Evolutionary conservation across 2,113 vertebrate species (phyloP).

Genomic region (Pontoporia blainvillei): DNA sequence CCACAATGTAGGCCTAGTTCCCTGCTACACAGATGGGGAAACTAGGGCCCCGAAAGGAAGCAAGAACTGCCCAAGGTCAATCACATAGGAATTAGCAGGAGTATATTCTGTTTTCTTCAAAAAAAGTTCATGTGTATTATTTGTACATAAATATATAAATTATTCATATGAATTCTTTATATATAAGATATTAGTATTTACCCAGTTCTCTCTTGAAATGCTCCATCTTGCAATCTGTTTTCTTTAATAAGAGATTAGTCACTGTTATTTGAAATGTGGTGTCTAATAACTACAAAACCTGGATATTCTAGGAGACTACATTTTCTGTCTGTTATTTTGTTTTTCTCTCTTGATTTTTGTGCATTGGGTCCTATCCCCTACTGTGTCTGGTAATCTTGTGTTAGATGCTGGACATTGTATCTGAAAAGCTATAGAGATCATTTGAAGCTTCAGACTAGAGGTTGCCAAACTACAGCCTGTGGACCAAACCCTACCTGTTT

Average conservation of each 20-base stretch:
- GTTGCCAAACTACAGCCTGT: accelerated
- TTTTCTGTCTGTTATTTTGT: neutral
- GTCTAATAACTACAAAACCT: neutral
- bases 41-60: neutral
- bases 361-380: too few species aligned
- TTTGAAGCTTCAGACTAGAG: neutral
- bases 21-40: accelerated
- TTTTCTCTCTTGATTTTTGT: neutral
- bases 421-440: neutral
- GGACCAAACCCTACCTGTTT: neutral
- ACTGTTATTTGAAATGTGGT: neutral
- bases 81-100: neutral
- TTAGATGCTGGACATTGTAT: accelerated
- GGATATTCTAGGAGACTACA: neutral
- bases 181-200: neutral
- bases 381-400: neutral
- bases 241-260: neutral
- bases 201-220: neutral
- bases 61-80: neutral
- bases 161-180: neutral
- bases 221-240: neutral
- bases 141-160: neutral
- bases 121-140: neutral
- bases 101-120: neutral
- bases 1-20: too few species aligned